A percentile compares a stretch with the other conserved stretches of the same genome.
Conservation (phyloP, 2,888 invertebrate genomes). For the Apoderus coryli region DNA sequence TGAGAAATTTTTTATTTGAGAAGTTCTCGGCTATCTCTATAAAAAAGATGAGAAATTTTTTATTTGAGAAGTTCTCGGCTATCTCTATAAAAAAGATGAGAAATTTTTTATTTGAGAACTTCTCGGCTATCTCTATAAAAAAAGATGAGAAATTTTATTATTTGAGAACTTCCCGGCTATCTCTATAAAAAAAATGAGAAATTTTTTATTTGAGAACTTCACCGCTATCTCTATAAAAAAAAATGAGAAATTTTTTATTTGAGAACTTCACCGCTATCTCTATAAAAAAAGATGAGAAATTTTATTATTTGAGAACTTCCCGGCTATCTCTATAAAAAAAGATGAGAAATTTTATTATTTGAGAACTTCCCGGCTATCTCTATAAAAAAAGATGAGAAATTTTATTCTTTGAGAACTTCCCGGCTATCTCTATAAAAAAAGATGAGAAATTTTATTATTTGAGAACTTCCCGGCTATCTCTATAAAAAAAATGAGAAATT, state of each 20-base stretch:
- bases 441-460: constrained; percentile 25
- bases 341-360: constrained; percentile 25
- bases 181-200: constrained; percentile 35
- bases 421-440: constrained; percentile 42
- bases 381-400: constrained; percentile 26
- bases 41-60: constrained; percentile 14
- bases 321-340: constrained; percentile 42
- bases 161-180: constrained; percentile 42
- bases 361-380: constrained; percentile 44
- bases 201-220: constrained; percentile 35
- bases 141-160: constrained; percentile 7
- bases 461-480: constrained; percentile 44
- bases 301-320: constrained; percentile 34
- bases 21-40: constrained; percentile 46
- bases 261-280: constrained; percentile 44
- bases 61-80: constrained; percentile 38
- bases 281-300: constrained; percentile 26
- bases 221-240: constrained; percentile 42
- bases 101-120: constrained; percentile 30
- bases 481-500: constrained; percentile 25
- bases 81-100: constrained; percentile 39
- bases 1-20: constrained; percentile 29
- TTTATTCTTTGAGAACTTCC: constrained; percentile 34
- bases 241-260: constrained; percentile 26
- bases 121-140: constrained; percentile 45